These are phyloP conservation scores for Rhagoletis pomonella DNA, from an alignment of 1,140 invertebrate species.

Conservation along the genomic window DNA sequence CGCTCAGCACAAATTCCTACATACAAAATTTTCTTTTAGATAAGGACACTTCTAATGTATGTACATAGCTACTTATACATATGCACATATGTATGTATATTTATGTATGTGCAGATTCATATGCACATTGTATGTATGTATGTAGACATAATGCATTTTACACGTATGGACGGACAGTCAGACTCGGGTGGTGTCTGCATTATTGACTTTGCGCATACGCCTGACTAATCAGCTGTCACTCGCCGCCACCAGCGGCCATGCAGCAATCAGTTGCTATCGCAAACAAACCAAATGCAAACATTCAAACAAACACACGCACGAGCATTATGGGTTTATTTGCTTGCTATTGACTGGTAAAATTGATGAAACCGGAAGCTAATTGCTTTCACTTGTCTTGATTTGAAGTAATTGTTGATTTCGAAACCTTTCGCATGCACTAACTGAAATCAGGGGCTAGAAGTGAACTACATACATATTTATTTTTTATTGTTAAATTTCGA, in stretches of 20 bases:
- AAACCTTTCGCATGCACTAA: not conserved
- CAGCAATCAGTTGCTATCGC: not conserved
- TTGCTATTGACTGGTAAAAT: not conserved
- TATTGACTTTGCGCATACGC: not conserved
- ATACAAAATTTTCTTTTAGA: too few relatives aligned
- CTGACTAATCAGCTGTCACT: not conserved
- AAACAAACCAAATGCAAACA: not conserved
- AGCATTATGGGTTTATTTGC: not conserved
- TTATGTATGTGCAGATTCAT: not conserved
- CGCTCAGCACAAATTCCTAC: too few relatives aligned
- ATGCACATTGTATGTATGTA: not conserved
- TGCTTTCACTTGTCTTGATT: not conserved
- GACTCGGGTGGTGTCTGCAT: not conserved
- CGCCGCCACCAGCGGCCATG: not conserved
- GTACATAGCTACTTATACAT: too few relatives aligned
- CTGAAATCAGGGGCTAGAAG: too few relatives aligned
- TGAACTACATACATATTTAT: too few relatives aligned
- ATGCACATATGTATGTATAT: not conserved
- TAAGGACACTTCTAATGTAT: too few relatives aligned
- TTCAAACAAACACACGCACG: not conserved
- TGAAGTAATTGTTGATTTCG: not conserved
- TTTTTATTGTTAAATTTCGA: too few relatives aligned
- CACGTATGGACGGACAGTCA: not conserved
- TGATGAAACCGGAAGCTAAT: not conserved
- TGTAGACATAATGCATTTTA: not conserved